Conservation (phyloP, 2,113 vertebrate species). For the Lepisosteus osseus region DNA sequence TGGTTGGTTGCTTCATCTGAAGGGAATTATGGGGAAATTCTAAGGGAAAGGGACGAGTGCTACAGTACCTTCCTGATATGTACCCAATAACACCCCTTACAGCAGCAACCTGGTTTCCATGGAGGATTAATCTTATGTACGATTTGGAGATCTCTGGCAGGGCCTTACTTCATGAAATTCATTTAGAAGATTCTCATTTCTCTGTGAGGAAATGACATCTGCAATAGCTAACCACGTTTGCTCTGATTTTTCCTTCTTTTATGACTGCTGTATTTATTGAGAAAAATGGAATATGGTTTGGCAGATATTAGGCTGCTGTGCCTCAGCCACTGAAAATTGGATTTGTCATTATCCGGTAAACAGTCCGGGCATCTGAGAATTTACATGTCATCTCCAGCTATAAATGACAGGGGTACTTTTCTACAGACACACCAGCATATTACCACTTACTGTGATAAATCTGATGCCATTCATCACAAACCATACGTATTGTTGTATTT, state of each 20-base stretch:
- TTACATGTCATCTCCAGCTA: not conserved
- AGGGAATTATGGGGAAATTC: no score
- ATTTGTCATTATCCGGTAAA: constrained; percentile 5
- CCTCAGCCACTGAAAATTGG: not conserved
- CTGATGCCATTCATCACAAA: not conserved
- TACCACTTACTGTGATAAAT: not conserved
- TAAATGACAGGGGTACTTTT: not conserved
- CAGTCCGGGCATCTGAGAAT: not conserved
- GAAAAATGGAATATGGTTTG: not conserved
- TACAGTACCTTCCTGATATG: no score
- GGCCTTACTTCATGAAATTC: not conserved
- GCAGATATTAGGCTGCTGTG: not conserved
- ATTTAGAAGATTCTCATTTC: not conserved
- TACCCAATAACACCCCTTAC: no score
- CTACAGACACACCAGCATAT: not conserved
- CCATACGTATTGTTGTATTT: constrained; percentile 1
- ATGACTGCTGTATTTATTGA: no score
- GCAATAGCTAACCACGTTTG: not conserved
- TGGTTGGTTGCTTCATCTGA: no score
- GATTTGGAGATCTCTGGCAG: not conserved
- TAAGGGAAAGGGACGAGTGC: no score
- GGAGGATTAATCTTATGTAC: no score
- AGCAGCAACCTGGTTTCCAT: no score
- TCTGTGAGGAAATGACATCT: not conserved
- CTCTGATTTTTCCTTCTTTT: not conserved